Evolutionary conservation across 2,113 vertebrate genomes (phyloP), one percentile per base, ranked within the genome.

Genomic region (Pachycephala philippinensis): DNA sequence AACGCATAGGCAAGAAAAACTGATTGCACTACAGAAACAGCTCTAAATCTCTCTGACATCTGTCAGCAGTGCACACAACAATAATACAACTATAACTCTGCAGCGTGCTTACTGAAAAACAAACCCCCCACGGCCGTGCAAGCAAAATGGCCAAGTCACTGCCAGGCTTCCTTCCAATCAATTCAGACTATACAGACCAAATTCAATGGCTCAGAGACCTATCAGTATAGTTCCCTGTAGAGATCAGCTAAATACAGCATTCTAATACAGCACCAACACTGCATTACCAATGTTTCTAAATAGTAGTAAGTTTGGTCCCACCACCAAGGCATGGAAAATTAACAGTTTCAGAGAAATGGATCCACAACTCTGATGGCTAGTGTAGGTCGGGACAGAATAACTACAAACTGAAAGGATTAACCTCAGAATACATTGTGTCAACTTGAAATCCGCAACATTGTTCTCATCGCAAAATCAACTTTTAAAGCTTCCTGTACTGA

Each of bases 361-460:
- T 54, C 42, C 45, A 77, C 42, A 53, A 4, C 22, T 49, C 59
- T 6, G 3, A 65, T 2, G 13, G 15, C 15, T 15, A 53, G 9
- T 1, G 0, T 28, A 27, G 16, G 6, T 15, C 1, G 5, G 40
- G 13, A 33, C 10, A 50, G 30, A 59, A 5, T 6, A 85, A 45
- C 10, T 7, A 83, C 11, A 75, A 31, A 71, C 9, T 7, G 35
- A 4, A 65, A 56, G 21, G 14, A 53, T 71, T 42, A 84, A 61
- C 40, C 22, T 61, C 33, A 52, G 40, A 85, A 59, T 68, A 71
- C 7, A 24, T 45, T 4, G n/a, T 42, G 15, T 39, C 61, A 63
- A n/a, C 50, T 49, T 77, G 68, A 87, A 57, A 65, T 28, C 8
- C 3, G 42, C 54, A 81, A 89, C 26, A 31, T 6, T 31, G 20